Base-by-base conservation (phyloP, 2,113 vertebrate genomes). In the Mugil cephalus region DNA sequence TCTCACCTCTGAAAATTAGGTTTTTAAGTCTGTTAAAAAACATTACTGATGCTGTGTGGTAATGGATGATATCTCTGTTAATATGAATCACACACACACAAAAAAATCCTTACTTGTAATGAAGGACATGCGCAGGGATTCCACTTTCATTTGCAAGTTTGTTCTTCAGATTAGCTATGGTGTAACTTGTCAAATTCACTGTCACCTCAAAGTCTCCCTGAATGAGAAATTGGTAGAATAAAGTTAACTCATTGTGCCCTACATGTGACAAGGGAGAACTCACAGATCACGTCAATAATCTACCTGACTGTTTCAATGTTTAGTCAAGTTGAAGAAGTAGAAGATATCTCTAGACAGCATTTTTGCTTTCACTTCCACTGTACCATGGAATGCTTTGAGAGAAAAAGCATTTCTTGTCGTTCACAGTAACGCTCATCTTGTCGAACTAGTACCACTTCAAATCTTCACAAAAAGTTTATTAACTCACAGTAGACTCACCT, bases 201-300 rank as follows among this genome's bases (percentile, higher is more conserved):
- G 19, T 59, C 11, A 89, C 38, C 42, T 89, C 87, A 18, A 69
- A 87, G 46, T 76, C 62, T 52, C 84, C 87, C 87, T 89, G 54
- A n/a, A 17, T 12, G 6, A 69, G 19, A 24, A 18, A n/a, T 40
- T 10, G 24, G 10, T n/a, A 43, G 15, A 39, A 14, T 7, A 8
- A 30, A 39, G 14, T 12, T 50, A 39, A 39, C 45, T 46, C 30
- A 36, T 11, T 30, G 0, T 13, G 1, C 1, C 8, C 3, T 46
- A 10, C 17, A 11, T 47, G 40, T 54, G 13, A 0, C 18, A 12
- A 15, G 24, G 0, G 13, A 52, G 50, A 52, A 34, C 14, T 30
- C 3, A 30, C 24, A 30, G 24, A 30, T 30, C 24, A 30, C 3
- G 24, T 30, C 24, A 30, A 30, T 30, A 30, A 30, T 3, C 24